These are phyloP conservation scores for Drosophila sordidula DNA, from an alignment of 2,888 invertebrate species.

Conservation along the genomic window DNA sequence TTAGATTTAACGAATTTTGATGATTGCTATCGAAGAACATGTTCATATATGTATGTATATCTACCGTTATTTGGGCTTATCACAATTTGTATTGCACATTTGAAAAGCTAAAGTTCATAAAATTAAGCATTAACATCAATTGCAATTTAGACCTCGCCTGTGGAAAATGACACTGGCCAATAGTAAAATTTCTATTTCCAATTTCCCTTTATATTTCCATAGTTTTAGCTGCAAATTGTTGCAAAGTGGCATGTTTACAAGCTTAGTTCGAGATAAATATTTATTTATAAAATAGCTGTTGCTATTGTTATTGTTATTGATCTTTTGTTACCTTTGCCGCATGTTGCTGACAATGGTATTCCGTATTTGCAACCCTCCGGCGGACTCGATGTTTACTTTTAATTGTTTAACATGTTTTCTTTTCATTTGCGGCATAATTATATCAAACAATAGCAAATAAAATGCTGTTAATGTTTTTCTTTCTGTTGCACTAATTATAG, in stretches of 20 bases:
- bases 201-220: not conserved
- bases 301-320: constrained; percentile 10
- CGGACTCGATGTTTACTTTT: constrained; percentile 49
- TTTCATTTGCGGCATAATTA: constrained; percentile 61
- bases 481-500: constrained; percentile 22
- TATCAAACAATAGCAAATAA: constrained; percentile 20
- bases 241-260: constrained; percentile 52
- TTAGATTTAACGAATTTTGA: no score
- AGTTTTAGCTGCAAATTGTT: not conserved
- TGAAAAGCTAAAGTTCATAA: not conserved
- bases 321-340: not conserved
- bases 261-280: constrained; percentile 39
- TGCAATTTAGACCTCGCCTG: constrained; percentile 7
- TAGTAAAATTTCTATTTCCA: not conserved
- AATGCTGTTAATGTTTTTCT: not conserved
- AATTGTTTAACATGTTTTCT: constrained; percentile 62
- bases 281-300: constrained; percentile 13
- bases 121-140: not conserved
- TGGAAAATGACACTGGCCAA: constrained; percentile 9
- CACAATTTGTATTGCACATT: no score
- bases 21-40: no score
- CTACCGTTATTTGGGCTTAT: not conserved
- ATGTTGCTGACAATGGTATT: constrained; percentile 2
- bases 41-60: not conserved
- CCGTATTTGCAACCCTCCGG: not conserved